Evolutionary conservation across 1,140 invertebrate genomes (phyloP).

Genomic region (Agrypnia vestita): DNA sequence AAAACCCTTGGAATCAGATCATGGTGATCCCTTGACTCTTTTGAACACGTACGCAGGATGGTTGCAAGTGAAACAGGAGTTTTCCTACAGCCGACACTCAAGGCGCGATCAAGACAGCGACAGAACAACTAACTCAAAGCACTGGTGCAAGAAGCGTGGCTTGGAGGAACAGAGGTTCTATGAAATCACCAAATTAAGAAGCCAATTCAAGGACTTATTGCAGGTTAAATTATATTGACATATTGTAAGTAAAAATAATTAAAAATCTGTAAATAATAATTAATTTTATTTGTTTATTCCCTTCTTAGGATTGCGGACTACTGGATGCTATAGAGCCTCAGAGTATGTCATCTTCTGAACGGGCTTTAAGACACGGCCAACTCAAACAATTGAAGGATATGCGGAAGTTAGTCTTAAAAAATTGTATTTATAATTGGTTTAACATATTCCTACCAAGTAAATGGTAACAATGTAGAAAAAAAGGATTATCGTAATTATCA

Average conservation of each 20-base stretch:
- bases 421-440: too few relatives aligned
- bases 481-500: too few relatives aligned
- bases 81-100: slow-evolving; percentile 54
- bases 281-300: slow-evolving; percentile 33
- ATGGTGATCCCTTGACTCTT: slow-evolving; percentile 96
- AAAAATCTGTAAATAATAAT: not conserved
- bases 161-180: slow-evolving; percentile 98
- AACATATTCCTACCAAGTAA: too few relatives aligned
- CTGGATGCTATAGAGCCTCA: slow-evolving; percentile 75
- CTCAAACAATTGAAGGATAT: slow-evolving; percentile 87
- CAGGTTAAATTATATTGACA: slow-evolving; percentile 71
- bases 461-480: too few relatives aligned
- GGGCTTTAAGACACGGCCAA: slow-evolving; percentile 88
- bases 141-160: slow-evolving; percentile 91
- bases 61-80: slow-evolving; percentile 83
- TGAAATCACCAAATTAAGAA: slow-evolving; percentile 93
- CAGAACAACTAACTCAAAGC: slow-evolving; percentile 72
- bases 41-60: slow-evolving; percentile 93
- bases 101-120: slow-evolving; percentile 32
- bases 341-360: slow-evolving; percentile 82
- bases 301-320: slow-evolving; percentile 79
- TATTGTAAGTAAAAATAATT: slow-evolving; percentile 11
- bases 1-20: slow-evolving; percentile 90
- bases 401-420: slow-evolving; percentile 78
- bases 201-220: slow-evolving; percentile 91